A percentile compares a stretch with the other conserved stretches of the same genome.
These are phyloP conservation scores for Anolis carolinensis DNA, from an alignment of 2,113 vertebrate species.

Conservation along the genomic window DNA sequence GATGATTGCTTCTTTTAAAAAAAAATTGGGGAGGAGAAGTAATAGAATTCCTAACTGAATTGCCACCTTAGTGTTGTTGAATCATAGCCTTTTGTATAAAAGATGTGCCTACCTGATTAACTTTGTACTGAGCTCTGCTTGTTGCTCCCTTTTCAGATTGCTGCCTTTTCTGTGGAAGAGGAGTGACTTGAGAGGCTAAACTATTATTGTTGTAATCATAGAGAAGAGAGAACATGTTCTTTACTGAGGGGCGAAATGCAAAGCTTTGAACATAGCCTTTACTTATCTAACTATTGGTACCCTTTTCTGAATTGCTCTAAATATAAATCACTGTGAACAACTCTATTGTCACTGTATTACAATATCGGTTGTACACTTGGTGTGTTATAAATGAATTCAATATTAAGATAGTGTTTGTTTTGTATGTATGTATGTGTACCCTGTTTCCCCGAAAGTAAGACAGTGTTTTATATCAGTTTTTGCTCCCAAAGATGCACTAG, in stretches of 20 bases:
- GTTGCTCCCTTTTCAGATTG: background rate
- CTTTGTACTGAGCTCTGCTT: background rate
- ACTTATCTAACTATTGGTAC: background rate
- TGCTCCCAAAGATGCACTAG: too few species aligned
- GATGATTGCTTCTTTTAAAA: background rate
- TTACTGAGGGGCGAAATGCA: background rate
- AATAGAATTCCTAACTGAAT: background rate
- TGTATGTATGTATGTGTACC: too few species aligned
- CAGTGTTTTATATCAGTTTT: too few species aligned
- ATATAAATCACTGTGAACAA: background rate
- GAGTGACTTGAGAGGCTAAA: background rate
- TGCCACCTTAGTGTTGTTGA: background rate
- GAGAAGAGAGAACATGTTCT: background rate
- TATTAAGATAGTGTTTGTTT: background rate
- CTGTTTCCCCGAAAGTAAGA: too few species aligned
- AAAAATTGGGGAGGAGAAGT: background rate
- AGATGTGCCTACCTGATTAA: background rate
- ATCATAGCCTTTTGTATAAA: background rate
- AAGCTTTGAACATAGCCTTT: background rate
- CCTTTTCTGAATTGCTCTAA: background rate
- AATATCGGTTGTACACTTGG: background rate
- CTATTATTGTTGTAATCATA: background rate
- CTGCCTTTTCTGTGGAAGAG: background rate
- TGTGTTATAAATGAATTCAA: background rate
- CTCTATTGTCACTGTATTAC: background rate